These are phyloP conservation scores for Eulemur mongoz DNA, from an alignment of 2,797 vertebrate species.

Conservation along the genomic window DNA sequence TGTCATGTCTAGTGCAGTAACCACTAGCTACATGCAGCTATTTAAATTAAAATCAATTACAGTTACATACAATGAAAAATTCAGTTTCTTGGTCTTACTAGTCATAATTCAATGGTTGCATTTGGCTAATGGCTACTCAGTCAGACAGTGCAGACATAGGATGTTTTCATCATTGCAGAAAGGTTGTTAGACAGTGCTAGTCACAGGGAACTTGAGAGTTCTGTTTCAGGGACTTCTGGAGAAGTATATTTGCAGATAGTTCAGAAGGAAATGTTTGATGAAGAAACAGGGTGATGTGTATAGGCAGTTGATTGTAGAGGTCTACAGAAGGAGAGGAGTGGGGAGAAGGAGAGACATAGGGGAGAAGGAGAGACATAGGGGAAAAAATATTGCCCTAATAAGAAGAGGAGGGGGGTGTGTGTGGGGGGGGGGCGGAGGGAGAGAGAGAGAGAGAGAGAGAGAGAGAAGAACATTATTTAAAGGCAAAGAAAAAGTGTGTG, in stretches of 20 bases:
- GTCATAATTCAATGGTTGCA: not conserved
- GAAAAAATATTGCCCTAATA: not conserved
- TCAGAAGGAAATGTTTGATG: not conserved
- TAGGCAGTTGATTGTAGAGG: not conserved
- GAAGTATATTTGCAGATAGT: not conserved
- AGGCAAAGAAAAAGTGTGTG: not conserved
- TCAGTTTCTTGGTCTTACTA: not conserved
- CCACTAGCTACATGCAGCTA: not conserved
- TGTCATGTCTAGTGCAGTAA: not conserved
- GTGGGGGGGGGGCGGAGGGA: too few relatives aligned
- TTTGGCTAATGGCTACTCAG: not conserved
- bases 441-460: not conserved
- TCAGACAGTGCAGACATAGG: not conserved
- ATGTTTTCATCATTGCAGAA: not conserved
- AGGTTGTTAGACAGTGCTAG: not conserved
- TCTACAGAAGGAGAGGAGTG: too few relatives aligned
- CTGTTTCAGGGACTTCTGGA: not conserved
- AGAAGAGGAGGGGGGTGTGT: not conserved
- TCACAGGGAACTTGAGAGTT: not conserved
- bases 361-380: not conserved
- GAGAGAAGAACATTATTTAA: not conserved
- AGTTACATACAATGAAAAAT: not conserved
- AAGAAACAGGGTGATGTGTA: not conserved
- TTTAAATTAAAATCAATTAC: slow-evolving; percentile 25
- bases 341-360: too few relatives aligned